Evolutionary conservation across 2,113 vertebrate genomes (phyloP), one percentile per base, ranked within the genome.

Genomic region (Dunckerocampus dactyliophorus): DNA sequence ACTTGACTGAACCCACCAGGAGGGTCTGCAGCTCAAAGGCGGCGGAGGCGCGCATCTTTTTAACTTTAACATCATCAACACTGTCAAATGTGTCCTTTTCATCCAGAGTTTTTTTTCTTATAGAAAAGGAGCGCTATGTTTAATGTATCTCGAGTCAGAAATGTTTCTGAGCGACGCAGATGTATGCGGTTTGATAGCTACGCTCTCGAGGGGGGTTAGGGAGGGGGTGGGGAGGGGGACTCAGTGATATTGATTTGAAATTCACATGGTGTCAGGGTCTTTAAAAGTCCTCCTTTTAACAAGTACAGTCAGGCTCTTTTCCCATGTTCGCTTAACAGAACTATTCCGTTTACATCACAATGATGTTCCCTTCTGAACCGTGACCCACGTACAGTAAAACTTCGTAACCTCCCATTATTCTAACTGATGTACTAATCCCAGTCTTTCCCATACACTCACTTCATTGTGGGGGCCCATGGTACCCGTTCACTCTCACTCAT

Each of bases 171-270:
- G 69, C 42, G 56, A 72, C 48, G 57, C 76, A 69, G 76, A 87
- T 84, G 63, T 67, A 89, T 89, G 85, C 79, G 20, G 87, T 90
- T 90, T 89, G 87, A 89, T 85, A 86, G 63, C 72, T 55, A 75
- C 59, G 16, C 69, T 83, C 82, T 70, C 71, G 31, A 2, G 49
- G 77, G 74, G 82, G 2, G 24, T 28, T 2, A 28, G 24, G 2
- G 24, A 3, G 5, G 77, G 74, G 71, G 72, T 73, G 67, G 3
- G 37, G 37, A n/a, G n/a, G 37, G 37, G 8, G 37, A 11, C 10
- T 12, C 39, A 0, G 64, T 76, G 79, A 82, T 87, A 88, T 87
- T 88, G 88, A 89, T 89, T 84, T 87, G 75, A 89, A 85, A 87
- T 81, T 81, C 77, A 85, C 79, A 81, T 86, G 80, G 75, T 74